Evolutionary conservation across 2,888 invertebrate species (phyloP), one percentile per base, ranked within the genome.

Genomic region (Cenopis cana): DNA sequence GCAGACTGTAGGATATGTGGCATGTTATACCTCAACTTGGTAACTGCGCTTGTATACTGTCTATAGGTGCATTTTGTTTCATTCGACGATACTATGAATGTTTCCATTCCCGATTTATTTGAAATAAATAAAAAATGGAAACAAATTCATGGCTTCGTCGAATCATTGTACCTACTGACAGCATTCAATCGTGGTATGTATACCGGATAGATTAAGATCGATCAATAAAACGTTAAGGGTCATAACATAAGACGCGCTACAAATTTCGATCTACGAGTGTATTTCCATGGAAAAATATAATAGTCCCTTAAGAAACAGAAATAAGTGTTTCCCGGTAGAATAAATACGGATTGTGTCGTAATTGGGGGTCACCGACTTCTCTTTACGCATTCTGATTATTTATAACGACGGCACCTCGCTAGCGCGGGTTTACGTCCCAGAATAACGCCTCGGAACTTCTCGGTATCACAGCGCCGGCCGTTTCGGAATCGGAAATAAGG

Each of bases 401-500:
- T 88, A 88, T 89, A 91, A 88, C 89, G 89, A 87, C 82, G 78
- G 83, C 55, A 29, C 20, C 55, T 50, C 50, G 64, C 62, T 64
- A 64, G 64, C 60, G 60, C 60, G 60, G 52, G 62, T 64, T 64
- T 64, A 64, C 62, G 89, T 87, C 90, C 89, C 91, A 89, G 90
- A 91, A 91, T 91, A 91, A 89, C 89, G 83, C 86, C 81, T 79
- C 79, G 85, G 87, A 85, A 89, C 86, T 91, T 92, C 91, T 88
- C 85, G 85, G 92, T 92, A 92, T 83, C 82, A 86, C 80, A 77
- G 85, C 85, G 83, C 80, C 84, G 87, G 82, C 89, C 91, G 89
- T 91, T 92, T 92, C 89, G 90, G 91, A 90, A 91, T 92, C 92
- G 91, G 92, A 92, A 90, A 91, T 89, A 88, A 88, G 86, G 87